These are phyloP conservation scores for Volucella inflata DNA, from an alignment of 2,888 invertebrate genomes.

Conservation along the genomic window DNA sequence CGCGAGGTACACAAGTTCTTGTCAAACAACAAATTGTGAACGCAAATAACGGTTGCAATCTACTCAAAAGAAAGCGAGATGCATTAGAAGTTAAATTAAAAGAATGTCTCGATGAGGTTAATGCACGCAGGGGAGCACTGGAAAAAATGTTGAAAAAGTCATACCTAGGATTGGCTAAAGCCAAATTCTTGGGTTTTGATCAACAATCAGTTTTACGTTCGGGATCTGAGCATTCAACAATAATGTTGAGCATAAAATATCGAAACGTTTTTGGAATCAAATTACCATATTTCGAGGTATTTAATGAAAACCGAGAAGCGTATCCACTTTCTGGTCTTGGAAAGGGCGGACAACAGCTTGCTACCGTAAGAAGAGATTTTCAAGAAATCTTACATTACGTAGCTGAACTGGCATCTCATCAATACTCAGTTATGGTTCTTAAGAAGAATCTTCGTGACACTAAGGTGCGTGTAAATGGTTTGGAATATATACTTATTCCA, in stretches of 20 bases:
- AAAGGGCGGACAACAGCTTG: slow-evolving; percentile 79
- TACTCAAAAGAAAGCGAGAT: slow-evolving; percentile 80
- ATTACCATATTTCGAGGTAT: slow-evolving; percentile 77
- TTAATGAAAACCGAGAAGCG: slow-evolving; percentile 21
- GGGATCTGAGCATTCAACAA: slow-evolving; percentile 64
- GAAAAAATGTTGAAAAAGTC: slow-evolving; percentile 77
- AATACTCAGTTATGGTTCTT: slow-evolving; percentile 77
- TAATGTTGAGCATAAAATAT: slow-evolving; percentile 67
- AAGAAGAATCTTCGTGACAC: slow-evolving; percentile 76
- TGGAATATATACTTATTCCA: slow-evolving; percentile 79
- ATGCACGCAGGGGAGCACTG: slow-evolving; percentile 53
- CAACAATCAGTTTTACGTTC: slow-evolving; percentile 78
- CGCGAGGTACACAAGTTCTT: slow-evolving; percentile 79
- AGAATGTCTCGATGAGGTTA: slow-evolving; percentile 75
- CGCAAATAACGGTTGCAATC: slow-evolving; percentile 78
- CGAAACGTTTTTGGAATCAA: slow-evolving; percentile 79
- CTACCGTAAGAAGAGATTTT: slow-evolving; percentile 76
- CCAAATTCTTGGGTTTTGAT: slow-evolving; percentile 79
- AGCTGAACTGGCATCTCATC: slow-evolving; percentile 77
- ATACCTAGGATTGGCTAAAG: slow-evolving; percentile 79
- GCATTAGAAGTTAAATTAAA: slow-evolving; percentile 80
- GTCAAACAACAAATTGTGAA: slow-evolving; percentile 78
- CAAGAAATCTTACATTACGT: slow-evolving; percentile 75
- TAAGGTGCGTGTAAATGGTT: slow-evolving; percentile 80
- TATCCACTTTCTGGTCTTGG: slow-evolving; percentile 79